Base-by-base conservation (phyloP, 2,888 invertebrate species). In the Dryadula phaetusa region DNA sequence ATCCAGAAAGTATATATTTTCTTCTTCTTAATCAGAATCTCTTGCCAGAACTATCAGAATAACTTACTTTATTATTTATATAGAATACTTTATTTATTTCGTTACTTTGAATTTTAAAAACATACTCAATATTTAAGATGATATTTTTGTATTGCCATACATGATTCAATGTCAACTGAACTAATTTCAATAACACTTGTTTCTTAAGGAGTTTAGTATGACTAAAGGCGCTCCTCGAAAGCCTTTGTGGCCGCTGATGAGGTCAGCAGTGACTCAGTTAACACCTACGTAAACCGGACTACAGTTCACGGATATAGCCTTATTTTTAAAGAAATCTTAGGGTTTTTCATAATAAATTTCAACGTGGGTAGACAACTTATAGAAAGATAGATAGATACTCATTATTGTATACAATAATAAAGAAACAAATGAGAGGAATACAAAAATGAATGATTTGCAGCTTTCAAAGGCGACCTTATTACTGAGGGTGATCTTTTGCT, bases 231-330 rank as follows among this genome's bases (percentile, higher is more conserved):
- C 58, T 58, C 71, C 68, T 60, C 66, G 62, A 65, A 70, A 73
- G 72, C 71, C 67, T 72, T 71, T 67, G 67, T 62, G 66, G 46
- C 22, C 47, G 54, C 46, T 16, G 70, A 65, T 73, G 71, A 73
- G 68, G 68, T 71, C 71, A 73, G 66, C 49, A 8, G 64, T 73
- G 72, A 73, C 60, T 73, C 71, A 73, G 63, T 66, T 53, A 40
- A 58, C 72, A 52, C 72, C 72, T 44, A 72, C 72, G 62, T 49
- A 18, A 70, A 66, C 71, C 71, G 72, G 71, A 71, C 69, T 61
- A 63, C 18, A 52, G 12, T 60, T 63, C 32, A 42, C 60, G 69
- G 63, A 66, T 69, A 61, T 66, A 47, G 53, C 60, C 63, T 66
- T 40, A 63, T 49, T 42, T 47, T 25, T n/a, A 12, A 12, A 18